phyloP scores from a whole-genome alignment of 2,113 vertebrate genomes.

The Edolisoma coerulescens region DNA sequence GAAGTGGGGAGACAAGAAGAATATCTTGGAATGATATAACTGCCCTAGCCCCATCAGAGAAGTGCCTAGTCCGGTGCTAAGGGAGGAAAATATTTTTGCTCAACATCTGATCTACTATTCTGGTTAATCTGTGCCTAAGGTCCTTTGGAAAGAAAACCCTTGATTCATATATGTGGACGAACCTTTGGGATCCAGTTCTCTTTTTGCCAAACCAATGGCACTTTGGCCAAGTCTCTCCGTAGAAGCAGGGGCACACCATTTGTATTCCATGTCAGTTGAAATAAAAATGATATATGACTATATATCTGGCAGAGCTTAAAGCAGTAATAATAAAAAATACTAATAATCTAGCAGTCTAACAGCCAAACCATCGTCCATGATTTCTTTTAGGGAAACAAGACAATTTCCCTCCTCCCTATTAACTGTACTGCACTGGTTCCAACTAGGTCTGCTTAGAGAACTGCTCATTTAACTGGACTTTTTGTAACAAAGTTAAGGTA shows the following conservation, averaged over 20 bases:
- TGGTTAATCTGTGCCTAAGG: not conserved
- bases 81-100: not conserved
- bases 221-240: not conserved
- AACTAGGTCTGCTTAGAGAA: not conserved
- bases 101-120: not conserved
- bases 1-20: not conserved
- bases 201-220: not conserved
- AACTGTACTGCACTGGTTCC: not conserved
- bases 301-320: not conserved
- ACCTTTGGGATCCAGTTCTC: not conserved
- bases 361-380: not conserved
- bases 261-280: not conserved
- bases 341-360: not conserved
- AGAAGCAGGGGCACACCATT: not conserved
- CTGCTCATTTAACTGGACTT: not conserved
- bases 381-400: conserved; percentile 10
- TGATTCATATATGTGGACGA: not conserved
- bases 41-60: not conserved
- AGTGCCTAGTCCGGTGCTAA: not conserved
- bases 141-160: not conserved
- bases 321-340: not conserved
- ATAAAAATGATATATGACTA: not conserved
- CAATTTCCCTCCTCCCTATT: not conserved
- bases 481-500: not conserved
- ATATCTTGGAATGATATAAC: not conserved